These are phyloP conservation scores for Tiliacea citrago DNA, from an alignment of 2,888 invertebrate species.

Conservation along the genomic window DNA sequence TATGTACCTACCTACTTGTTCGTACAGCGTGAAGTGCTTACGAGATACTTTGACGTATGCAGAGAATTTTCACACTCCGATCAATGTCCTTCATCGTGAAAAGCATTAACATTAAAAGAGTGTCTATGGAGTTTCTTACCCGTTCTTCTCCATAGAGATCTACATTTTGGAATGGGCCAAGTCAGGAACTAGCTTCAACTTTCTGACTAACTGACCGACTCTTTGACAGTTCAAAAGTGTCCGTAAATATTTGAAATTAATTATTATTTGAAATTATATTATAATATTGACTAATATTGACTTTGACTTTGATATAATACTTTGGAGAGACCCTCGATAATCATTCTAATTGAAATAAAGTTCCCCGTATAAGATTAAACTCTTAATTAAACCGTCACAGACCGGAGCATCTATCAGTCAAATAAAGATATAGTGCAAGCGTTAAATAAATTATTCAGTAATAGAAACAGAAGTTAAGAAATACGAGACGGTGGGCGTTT, in stretches of 20 bases:
- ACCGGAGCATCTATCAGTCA: conserved; percentile 4
- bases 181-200: too few species aligned
- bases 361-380: neutral
- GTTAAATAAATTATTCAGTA: conserved; percentile 24
- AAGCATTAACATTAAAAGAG: neutral
- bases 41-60: neutral
- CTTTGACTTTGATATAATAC: neutral
- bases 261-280: too few species aligned
- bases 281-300: neutral
- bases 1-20: neutral
- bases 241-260: too few species aligned
- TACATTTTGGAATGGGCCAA: neutral
- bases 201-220: too few species aligned
- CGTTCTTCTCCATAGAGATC: neutral
- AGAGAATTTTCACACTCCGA: neutral
- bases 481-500: conserved; percentile 39
- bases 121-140: neutral
- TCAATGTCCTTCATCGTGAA: too few species aligned
- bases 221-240: too few species aligned
- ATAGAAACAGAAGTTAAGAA: conserved; percentile 17
- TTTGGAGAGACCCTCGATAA: neutral
- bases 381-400: neutral
- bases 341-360: conserved; percentile 8
- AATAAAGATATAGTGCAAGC: conserved; percentile 40
- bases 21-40: neutral